Evolutionary conservation across 2,113 vertebrate species (phyloP).

Genomic region (Chrysemys picta): DNA sequence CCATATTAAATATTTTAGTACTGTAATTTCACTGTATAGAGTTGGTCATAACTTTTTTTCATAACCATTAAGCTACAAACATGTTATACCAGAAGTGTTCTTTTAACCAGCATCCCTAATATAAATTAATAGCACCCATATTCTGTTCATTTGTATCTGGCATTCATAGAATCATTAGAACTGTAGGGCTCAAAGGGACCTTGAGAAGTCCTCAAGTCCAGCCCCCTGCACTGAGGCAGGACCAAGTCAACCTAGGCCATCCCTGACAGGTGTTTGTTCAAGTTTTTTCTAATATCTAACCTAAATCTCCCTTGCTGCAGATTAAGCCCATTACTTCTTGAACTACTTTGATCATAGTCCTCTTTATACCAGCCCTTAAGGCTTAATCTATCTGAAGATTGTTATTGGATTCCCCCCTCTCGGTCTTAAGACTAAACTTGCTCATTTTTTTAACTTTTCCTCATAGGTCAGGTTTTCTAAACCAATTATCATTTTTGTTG

Average conservation of each 20-base stretch:
- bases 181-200: neutral
- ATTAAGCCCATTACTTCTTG: neutral
- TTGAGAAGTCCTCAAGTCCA: neutral
- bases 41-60: neutral
- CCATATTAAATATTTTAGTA: neutral
- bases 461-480: neutral
- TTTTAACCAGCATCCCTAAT: neutral
- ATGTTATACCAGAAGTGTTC: neutral
- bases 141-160: neutral
- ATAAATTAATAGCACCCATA: neutral
- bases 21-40: neutral
- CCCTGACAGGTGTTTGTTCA: neutral
- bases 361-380: neutral
- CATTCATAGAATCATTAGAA: neutral
- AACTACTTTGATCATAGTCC: neutral
- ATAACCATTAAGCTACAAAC: neutral
- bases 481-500: neutral
- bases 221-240: neutral
- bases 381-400: neutral
- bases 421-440: neutral
- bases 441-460: neutral
- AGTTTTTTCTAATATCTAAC: neutral
- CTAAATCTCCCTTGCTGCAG: neutral
- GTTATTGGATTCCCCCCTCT: neutral
- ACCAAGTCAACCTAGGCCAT: no score